These are phyloP conservation scores for Scomber colias DNA, from an alignment of 2,113 vertebrate species.

Conservation along the genomic window DNA sequence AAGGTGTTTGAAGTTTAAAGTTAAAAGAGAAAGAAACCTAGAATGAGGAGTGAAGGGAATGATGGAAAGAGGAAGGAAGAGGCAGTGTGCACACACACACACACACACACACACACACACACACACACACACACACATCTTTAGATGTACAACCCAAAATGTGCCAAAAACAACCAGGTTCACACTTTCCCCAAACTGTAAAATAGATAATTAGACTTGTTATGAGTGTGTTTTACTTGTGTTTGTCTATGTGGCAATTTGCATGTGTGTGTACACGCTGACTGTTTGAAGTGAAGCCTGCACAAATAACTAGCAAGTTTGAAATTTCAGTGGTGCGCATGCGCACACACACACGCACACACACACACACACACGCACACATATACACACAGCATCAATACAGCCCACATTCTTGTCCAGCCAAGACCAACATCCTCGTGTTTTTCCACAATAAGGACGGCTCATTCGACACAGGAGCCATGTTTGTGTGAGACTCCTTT, in stretches of 20 bases:
- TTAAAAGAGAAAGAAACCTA: slow-evolving; percentile 4
- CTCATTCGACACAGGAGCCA: slow-evolving; percentile 69
- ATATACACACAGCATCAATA: slow-evolving; percentile 24
- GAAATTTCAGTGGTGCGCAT: slow-evolving; percentile 32
- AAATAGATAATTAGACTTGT: slow-evolving; percentile 42
- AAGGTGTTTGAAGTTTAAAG: background rate
- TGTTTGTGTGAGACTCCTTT: slow-evolving; percentile 76
- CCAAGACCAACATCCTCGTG: slow-evolving; percentile 79
- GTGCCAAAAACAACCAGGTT: slow-evolving; percentile 27
- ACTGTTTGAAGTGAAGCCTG: slow-evolving; percentile 63
- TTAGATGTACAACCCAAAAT: background rate
- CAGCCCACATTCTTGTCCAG: slow-evolving; percentile 70
- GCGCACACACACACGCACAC: background rate
- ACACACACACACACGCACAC: slow-evolving; percentile 30
- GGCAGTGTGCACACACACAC: background rate
- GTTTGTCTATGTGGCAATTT: slow-evolving; percentile 16
- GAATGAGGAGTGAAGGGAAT: background rate
- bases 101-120: slow-evolving; percentile 3
- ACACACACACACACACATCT: background rate
- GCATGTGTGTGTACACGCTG: slow-evolving; percentile 9
- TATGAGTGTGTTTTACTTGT: slow-evolving; percentile 14
- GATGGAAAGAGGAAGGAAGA: background rate
- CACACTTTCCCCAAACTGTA: slow-evolving; percentile 26
- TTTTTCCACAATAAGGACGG: slow-evolving; percentile 76
- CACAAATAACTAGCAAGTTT: slow-evolving; percentile 61